Evolutionary conservation across 1,140 invertebrate species (phyloP).

Genomic region (Mizuhopecten yessoensis): DNA sequence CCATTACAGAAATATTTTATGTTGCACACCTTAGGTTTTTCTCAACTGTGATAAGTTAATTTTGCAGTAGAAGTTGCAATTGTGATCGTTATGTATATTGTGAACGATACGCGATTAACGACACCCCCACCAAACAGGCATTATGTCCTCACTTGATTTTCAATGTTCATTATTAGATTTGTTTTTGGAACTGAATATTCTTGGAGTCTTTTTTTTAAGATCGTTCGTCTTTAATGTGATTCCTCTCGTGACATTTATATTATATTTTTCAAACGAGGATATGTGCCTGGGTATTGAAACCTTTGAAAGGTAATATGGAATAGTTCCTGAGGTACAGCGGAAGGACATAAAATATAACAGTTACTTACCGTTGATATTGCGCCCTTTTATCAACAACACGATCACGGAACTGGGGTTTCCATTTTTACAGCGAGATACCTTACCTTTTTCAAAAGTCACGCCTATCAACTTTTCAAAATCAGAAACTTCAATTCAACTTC

Average conservation of each 20-base stretch:
- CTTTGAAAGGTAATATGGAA: neutral
- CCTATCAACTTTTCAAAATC: neutral
- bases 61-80: no score
- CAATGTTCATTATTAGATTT: neutral
- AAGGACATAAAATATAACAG: neutral
- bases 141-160: neutral
- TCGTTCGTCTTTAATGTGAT: neutral
- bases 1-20: no score
- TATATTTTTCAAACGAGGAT: neutral
- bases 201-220: no score
- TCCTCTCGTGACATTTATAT: neutral
- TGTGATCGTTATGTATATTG: no score
- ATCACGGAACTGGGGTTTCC: neutral
- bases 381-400: neutral
- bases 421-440: neutral
- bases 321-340: slow-evolving; percentile 36
- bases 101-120: neutral
- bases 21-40: no score
- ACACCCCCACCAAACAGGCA: neutral
- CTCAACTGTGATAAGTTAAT: neutral
- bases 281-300: neutral
- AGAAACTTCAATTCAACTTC: no score
- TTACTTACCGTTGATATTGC: neutral
- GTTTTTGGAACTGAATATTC: neutral
- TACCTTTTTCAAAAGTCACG: neutral